Base-by-base conservation (phyloP, 1,140 invertebrate species). In the Pachyrhynchus sulphureomaculatus region DNA sequence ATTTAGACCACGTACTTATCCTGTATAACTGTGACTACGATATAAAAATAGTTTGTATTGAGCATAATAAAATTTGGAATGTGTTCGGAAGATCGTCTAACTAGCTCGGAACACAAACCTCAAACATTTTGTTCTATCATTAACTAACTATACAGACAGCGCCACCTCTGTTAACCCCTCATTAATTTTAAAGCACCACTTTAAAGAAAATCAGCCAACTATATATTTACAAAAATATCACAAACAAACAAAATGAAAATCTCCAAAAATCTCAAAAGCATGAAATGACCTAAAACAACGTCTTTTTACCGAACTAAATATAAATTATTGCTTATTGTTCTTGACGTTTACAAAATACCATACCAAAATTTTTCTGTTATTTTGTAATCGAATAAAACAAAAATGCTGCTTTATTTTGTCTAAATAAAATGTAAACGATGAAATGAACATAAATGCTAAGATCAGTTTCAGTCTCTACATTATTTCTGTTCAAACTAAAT, bases 11-110 rank as follows among this genome's bases (percentile, higher is more conserved):
- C n/a, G n/a, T n/a, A n/a, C n/a, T n/a, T n/a, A n/a, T n/a, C 17
- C n/a, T 17, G 42, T 26, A 41, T 37, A 24, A 58, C 20, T 26
- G 45, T 44, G 39, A 26, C 48, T 52, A 60, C 49, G 42, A 60
- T 60, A 60, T 45, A 60, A 60, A 60, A 60, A 60, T 60, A 60
- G 34, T 52, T 51, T 49, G 39, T 23, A 52, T 60, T 60, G 57
- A 60, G 57, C 57, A 60, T 33, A 37, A 32, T 36, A 49, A 39
- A 15, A 44, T 12, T 13, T 17, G 44, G 56, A 59, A 59, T 59
- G 44, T 60, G 47, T 60, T 47, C 48, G 18, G n/a, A 52, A 53
- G 12, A 20, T 45, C 39, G 26, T 39, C 8, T 44, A 53, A 23
- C 36, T 52, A 51, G 18, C 10, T 51, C 13, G 29, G 47, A 41